These are phyloP conservation scores for Cantharis nigra DNA, from an alignment of 2,888 invertebrate species.

Conservation along the genomic window DNA sequence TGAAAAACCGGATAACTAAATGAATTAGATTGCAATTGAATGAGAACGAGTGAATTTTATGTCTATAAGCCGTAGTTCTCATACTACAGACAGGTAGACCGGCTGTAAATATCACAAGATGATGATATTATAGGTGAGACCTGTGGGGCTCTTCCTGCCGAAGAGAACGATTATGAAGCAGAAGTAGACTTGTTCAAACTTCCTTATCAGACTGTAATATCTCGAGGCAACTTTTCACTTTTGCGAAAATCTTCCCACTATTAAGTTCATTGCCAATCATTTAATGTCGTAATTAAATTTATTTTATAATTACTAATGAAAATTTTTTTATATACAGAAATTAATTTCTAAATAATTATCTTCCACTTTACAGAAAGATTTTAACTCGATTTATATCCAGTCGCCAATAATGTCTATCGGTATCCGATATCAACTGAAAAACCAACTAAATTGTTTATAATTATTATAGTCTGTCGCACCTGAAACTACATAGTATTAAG, in stretches of 20 bases:
- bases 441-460: not conserved
- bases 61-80: conserved; percentile 9
- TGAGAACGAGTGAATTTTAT: not conserved
- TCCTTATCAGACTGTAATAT: not conserved
- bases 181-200: not conserved
- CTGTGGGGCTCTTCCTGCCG: conserved; percentile 8
- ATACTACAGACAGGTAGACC: conserved; percentile 13
- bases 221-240: not conserved
- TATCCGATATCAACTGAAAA: not conserved
- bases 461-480: not conserved
- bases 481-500: not conserved
- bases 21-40: conserved; percentile 7
- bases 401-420: not conserved
- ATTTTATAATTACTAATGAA: not conserved
- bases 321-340: not conserved
- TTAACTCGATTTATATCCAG: not conserved
- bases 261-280: not conserved
- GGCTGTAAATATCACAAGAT: not conserved
- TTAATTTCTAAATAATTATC: not conserved
- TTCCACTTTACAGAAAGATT: not conserved
- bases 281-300: not conserved
- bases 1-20: conserved; percentile 12
- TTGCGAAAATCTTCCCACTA: not conserved
- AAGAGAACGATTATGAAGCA: not conserved
- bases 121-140: not conserved